These are phyloP conservation scores for Corythoichthys haematopterus DNA, from an alignment of 2,113 vertebrate species.

Conservation along the genomic window DNA sequence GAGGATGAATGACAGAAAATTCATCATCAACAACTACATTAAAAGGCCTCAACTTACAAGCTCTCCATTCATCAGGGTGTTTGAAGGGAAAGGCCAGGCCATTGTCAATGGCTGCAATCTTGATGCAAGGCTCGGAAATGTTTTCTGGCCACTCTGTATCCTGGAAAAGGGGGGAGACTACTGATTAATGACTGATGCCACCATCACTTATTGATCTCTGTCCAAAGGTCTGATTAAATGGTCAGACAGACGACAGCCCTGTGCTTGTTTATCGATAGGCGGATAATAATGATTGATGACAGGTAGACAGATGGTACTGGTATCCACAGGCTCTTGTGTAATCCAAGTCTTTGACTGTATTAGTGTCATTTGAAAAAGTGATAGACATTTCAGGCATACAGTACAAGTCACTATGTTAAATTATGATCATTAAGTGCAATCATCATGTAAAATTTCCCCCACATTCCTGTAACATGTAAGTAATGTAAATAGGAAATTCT, in stretches of 20 bases:
- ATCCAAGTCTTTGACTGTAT: not conserved
- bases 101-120: conserved; percentile 96
- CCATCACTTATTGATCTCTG: conserved; percentile 20
- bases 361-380: not conserved
- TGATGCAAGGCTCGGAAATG: conserved; percentile 67
- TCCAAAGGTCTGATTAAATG: conserved; percentile 24
- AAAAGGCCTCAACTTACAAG: conserved; percentile 38
- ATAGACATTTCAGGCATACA: no score
- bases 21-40: not conserved
- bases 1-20: not conserved
- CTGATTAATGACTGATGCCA: conserved; percentile 9
- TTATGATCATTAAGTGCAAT: not conserved
- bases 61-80: conserved; percentile 95
- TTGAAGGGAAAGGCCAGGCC: conserved; percentile 97
- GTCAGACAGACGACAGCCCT: conserved; percentile 22
- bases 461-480: not conserved
- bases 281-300: conserved; percentile 15
- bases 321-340: conserved; percentile 5
- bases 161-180: conserved; percentile 40
- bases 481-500: not conserved
- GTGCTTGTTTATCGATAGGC: conserved; percentile 13
- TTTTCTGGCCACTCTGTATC: conserved; percentile 68
- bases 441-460: not conserved
- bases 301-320: not conserved
- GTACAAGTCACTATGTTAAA: not conserved